Evolutionary conservation across 2,888 invertebrate species (phyloP).

Genomic region (Hyalella azteca): DNA sequence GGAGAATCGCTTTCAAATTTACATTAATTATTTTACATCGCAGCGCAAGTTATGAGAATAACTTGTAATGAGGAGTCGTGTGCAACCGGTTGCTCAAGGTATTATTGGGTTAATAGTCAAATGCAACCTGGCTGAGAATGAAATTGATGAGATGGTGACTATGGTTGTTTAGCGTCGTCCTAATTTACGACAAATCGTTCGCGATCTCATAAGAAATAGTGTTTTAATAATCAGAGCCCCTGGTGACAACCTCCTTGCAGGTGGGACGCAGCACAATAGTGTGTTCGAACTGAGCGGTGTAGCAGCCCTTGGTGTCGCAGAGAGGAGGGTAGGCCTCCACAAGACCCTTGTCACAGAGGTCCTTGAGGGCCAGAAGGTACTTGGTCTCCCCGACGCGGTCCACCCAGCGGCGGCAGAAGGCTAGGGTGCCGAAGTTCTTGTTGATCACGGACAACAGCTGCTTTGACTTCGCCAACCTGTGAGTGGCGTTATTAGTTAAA

Average conservation of each 20-base stretch:
- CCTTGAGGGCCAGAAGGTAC: slow-evolving; percentile 97
- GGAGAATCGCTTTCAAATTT: no score
- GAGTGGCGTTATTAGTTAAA: no score
- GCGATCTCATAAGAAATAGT: background rate
- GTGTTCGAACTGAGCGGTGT: slow-evolving; percentile 99
- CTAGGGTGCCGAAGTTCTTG: slow-evolving; percentile 95
- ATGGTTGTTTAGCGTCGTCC: no score
- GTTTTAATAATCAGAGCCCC: slow-evolving; percentile 94
- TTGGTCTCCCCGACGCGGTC: slow-evolving; percentile 96
- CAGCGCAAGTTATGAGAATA: no score
- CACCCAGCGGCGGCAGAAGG: slow-evolving; percentile 98
- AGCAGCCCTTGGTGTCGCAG: slow-evolving; percentile 95
- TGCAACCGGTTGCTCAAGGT: no score
- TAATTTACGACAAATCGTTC: background rate
- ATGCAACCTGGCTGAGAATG: no score
- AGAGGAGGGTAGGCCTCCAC: slow-evolving; percentile 99
- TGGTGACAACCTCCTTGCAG: slow-evolving; percentile 96
- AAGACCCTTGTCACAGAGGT: slow-evolving; percentile 95
- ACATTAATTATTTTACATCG: no score
- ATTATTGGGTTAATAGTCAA: no score
- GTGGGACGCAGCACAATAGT: slow-evolving; percentile 96
- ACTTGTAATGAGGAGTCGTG: no score
- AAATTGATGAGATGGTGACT: no score
- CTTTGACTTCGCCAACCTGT: slow-evolving; percentile 86
- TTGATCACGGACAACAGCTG: slow-evolving; percentile 89